Base-by-base conservation (phyloP, 1,140 invertebrate species). In the Drosophila micromelanica region DNA sequence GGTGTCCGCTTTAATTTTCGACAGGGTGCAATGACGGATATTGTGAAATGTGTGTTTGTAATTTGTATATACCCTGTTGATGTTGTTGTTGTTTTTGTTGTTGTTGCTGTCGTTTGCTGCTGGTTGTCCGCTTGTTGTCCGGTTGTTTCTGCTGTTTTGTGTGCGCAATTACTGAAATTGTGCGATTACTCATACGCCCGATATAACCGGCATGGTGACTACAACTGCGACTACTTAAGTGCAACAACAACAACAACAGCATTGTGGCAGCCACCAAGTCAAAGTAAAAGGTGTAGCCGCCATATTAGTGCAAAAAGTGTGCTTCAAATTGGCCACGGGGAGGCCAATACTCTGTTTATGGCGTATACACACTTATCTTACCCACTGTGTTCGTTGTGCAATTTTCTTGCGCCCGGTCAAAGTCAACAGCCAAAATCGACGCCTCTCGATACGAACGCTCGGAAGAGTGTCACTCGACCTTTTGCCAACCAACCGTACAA, bases 291-390 rank as follows among this genome's bases (percentile, higher is more conserved):
- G 81, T 87, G 81, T 87, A 78, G 55, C 79, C 74, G 79, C 79
- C 79, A 75, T 82, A 82, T 82, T 82, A 82, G 77, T 65, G 75
- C 80, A 84, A 84, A 84, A 84, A 84, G 80, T 84, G 80, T 80
- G 80, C 80, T 85, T 85, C 73, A 87, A 87, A 86, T 86, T 87
- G 82, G 75, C 84, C 69, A 55, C 74, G 75, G 42, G 82, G 81
- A 87, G 81, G 81, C 81, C 81, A 86, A 86, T 87, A 86, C 84
- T 69, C 81, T 86, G 70, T 82, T 82, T 87, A 87, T 86, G 78
- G 81, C 37, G 38, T 45, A 60, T 57, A 56, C 49, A 42, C 38
- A 63, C 62, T 59, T 57, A 61, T 45, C 45, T 20, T 40, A 30
- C 37, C 46, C 45, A 70, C 42, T 57, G 70, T 65, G n/a, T n/a